These are phyloP conservation scores for Pseudorectes ferrugineus DNA, from an alignment of 2,113 vertebrate genomes.

Conservation along the genomic window DNA sequence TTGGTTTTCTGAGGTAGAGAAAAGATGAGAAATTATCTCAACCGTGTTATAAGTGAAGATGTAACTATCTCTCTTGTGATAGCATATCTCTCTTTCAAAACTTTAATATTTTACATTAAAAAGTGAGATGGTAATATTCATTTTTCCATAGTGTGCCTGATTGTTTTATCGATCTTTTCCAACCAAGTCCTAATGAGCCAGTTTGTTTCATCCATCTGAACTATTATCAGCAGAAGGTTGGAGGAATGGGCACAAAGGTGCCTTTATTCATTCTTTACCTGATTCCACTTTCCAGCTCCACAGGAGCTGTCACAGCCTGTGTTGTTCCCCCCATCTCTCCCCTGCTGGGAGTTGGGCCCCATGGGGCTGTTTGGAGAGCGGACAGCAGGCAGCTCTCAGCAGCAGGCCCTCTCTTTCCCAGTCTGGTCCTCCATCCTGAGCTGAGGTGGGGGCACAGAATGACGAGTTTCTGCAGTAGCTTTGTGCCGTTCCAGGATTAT, in stretches of 20 bases:
- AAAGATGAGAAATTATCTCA: not conserved
- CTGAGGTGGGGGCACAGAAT: not conserved
- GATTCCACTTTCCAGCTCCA: not conserved
- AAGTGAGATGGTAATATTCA: not conserved
- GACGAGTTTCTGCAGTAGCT: not conserved
- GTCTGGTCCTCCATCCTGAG: not conserved
- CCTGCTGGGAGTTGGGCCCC: not conserved
- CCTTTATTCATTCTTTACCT: slow-evolving; percentile 4
- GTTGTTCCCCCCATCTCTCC: not conserved
- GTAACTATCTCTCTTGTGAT: not conserved
- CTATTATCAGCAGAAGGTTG: not conserved
- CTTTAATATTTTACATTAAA: not conserved
- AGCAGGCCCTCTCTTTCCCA: not conserved
- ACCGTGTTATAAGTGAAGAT: not conserved
- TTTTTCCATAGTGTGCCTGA: not conserved
- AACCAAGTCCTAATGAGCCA: not conserved
- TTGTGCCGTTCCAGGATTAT: not conserved
- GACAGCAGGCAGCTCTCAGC: not conserved
- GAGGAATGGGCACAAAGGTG: not conserved
- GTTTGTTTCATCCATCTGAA: not conserved
- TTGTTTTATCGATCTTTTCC: not conserved
- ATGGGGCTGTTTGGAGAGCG: not conserved
- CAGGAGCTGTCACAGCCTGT: not conserved
- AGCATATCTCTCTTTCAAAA: not conserved
- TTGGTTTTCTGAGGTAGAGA: not conserved